Evolutionary conservation across 2,888 invertebrate species (phyloP), one percentile per base, ranked within the genome.

Genomic region (Ectropis crepuscularia): DNA sequence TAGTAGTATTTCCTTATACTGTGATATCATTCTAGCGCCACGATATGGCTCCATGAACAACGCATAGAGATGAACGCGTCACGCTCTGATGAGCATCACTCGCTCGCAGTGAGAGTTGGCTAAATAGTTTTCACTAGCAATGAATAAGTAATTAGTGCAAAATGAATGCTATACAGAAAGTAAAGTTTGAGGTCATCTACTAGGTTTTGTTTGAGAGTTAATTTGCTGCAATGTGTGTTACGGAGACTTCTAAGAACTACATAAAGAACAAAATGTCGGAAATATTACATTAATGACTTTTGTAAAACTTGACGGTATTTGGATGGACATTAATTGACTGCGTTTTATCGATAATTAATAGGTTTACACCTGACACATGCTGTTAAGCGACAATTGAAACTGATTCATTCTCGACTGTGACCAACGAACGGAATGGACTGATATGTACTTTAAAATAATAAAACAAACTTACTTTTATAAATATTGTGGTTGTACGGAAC

Each of bases 71-170:
- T 62, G 53, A 54, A 63, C 54, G 53, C 57, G 69, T 68, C 69
- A 75, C 74, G 81, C 75, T 81, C 78, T 74, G 70, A 11, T 65
- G 53, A 51, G 57, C 69, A 67, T 67, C 62, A 54, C 61, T 66
- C 68, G 67, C 60, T 61, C 67, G 55, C 62, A 49, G 77, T 76
- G 77, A 73, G 72, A 72, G 73, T 73, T 69, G 54, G 72, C 67
- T 61, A 71, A 72, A 74, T 64, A 77, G 65, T 73, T 74, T 80
- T 76, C 76, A 73, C 74, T 72, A 61, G 41, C 54, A 53, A 61
- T 61, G 57, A 53, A 71, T 69, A 62, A 59, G 41, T 70, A 73
- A 74, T 76, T 74, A 73, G 68, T 66, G 68, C 63, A 62, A 45
- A 65, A 60, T 57, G 60, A 62, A 63, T 51, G 60, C 39, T 43